Evolutionary conservation across 2,113 vertebrate genomes (phyloP).

Genomic region (Pseudopipra pipra): DNA sequence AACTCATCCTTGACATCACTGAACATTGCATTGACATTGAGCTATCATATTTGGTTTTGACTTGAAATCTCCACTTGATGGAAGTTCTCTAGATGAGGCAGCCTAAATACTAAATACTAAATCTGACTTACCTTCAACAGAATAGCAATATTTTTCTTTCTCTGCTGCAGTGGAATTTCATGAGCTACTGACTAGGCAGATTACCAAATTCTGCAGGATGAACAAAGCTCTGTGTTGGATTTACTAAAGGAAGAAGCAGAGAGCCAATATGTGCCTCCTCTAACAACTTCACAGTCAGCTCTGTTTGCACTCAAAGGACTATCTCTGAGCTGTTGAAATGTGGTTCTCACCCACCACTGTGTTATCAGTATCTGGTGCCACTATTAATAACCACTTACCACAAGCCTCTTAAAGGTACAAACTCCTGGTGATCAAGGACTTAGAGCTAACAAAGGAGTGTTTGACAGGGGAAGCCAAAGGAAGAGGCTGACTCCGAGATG

Average conservation of each 20-base stretch:
- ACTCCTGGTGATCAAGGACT: conserved; percentile 9
- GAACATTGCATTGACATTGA: not conserved
- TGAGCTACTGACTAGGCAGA: conserved; percentile 54
- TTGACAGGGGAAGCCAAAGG: conserved; percentile 40
- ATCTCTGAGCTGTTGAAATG: conserved; percentile 47
- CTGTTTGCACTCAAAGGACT: conserved; percentile 22
- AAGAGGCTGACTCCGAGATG: conserved; percentile 36
- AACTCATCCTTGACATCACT: not conserved
- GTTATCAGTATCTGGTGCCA: conserved; percentile 47
- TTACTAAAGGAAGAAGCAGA: conserved; percentile 33
- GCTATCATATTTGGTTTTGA: not conserved
- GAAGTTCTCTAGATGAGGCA: not conserved
- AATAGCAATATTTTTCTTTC: conserved; percentile 22
- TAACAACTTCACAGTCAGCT: not conserved
- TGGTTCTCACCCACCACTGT: conserved; percentile 3
- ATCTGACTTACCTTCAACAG: conserved; percentile 10
- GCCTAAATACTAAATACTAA: not conserved
- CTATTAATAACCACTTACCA: conserved; percentile 51
- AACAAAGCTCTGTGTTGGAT: conserved; percentile 54
- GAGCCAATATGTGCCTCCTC: not conserved
- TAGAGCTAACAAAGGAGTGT: conserved; percentile 16
- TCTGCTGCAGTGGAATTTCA: conserved; percentile 57
- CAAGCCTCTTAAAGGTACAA: conserved; percentile 47
- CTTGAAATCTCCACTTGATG: not conserved
- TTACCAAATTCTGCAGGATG: conserved; percentile 51